Evolutionary conservation across 2,113 vertebrate species (phyloP), one percentile per base, ranked within the genome.

Genomic region (Oxyura jamaicensis): DNA sequence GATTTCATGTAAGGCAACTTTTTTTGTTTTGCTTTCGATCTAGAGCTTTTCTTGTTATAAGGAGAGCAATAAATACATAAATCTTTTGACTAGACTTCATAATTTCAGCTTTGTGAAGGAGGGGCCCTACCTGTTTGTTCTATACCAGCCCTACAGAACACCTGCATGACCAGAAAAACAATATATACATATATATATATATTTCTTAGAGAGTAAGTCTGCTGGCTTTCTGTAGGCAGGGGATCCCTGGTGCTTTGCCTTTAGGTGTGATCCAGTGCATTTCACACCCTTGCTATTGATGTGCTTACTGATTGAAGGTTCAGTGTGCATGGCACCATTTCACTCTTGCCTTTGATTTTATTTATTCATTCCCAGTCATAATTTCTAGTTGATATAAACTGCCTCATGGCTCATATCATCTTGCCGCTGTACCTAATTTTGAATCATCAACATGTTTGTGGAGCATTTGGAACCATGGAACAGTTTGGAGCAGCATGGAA

Each of bases 41-140:
- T 83, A 58, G 23, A 17, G 50, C 19, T 77, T 67, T 55, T 36
- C 21, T 86, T 14, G 9, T 6, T 63, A 28, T n/a, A 29, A 74
- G 41, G 46, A 74, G 23, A 42, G 7, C 8, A 11, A 50, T 36
- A 72, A 48, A 39, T 29, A 14, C 58, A 25, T 11, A 20, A 13
- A 22, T 12, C 9, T 68, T 75, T 5, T 23, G 48, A 36, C 28
- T 26, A 11, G 31, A 36, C 50, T 55, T 68, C 46, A 59, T 33
- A 11, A n/a, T 65, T 56, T 68, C 46, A 72, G 9, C n/a, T 33
- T 65, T 29, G 41, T 17, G 26, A 52, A 5, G 4, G 25, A 65
- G 35, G 4, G 3, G 0, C 6, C 4, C 6, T 50, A 22, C n/a
- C 8, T 6, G 0, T 18, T 82, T 6, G 0, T 18, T 82, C 42